Evolutionary conservation across 2,797 vertebrate genomes (phyloP).

Genomic region (Poliocrania exsul): DNA sequence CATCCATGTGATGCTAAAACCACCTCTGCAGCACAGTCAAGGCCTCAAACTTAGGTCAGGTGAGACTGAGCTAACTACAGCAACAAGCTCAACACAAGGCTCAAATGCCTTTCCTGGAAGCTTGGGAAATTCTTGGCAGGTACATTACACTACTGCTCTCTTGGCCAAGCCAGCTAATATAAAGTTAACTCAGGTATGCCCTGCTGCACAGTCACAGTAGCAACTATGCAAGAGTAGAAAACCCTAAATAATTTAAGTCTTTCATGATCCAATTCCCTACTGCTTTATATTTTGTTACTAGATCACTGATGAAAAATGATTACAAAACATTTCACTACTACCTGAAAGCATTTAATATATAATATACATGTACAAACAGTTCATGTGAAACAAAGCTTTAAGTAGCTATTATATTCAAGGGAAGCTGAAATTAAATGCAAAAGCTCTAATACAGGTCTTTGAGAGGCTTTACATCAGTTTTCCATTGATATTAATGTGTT

Average conservation of each 20-base stretch:
- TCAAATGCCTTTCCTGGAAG: not conserved
- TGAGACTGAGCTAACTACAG: not conserved
- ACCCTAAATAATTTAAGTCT: not conserved
- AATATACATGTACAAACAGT: not conserved
- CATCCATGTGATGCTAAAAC: not conserved
- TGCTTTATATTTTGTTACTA: not conserved
- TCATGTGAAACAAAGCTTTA: not conserved
- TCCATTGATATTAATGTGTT: not conserved
- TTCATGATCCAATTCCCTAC: not conserved
- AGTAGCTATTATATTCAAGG: not conserved
- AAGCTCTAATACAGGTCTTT: not conserved
- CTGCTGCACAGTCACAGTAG: not conserved
- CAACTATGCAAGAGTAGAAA: not conserved
- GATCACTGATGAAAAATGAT: not conserved
- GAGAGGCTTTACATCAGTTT: not conserved
- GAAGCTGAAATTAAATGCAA: not conserved
- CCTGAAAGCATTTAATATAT: not conserved
- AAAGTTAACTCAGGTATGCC: not conserved
- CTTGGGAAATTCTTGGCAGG: not conserved
- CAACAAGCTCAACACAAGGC: not conserved
- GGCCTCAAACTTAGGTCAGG: not conserved
- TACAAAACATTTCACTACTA: not conserved
- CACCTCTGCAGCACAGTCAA: not conserved
- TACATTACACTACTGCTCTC: fast-evolving
- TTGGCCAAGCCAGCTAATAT: not conserved